phyloP scores from a whole-genome alignment of 2,888 invertebrate genomes.

The Apotomis turbidana region DNA sequence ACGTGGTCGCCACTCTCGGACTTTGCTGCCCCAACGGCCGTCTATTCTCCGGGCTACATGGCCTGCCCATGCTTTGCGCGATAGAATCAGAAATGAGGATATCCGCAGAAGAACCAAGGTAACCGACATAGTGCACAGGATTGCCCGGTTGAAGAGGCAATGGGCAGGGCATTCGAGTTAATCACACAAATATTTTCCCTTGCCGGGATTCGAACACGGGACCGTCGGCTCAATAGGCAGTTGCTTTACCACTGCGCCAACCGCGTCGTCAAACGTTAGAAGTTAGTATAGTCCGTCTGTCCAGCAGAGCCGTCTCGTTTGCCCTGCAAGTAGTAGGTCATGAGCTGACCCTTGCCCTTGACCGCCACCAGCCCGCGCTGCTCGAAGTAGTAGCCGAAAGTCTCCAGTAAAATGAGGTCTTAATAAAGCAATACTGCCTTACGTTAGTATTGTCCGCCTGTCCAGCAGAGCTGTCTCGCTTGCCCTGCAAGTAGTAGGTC shows the following conservation, averaged over 20 bases:
- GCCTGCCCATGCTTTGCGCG: no score
- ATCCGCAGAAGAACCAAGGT: no score
- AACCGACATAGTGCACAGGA: no score
- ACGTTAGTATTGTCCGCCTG: constrained; percentile 46
- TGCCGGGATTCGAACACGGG: no score
- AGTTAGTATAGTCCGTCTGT: constrained; percentile 46
- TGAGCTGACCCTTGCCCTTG: constrained; percentile 98
- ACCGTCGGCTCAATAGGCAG: no score
- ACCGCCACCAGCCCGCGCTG: constrained; percentile 97
- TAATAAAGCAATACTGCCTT: constrained; percentile 20
- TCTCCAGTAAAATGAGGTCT: constrained; percentile 84
- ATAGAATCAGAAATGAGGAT: no score
- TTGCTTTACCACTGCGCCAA: neutral
- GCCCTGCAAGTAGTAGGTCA: constrained; percentile 95
- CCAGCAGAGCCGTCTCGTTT: constrained; percentile 64
- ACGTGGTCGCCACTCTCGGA: no score
- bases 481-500: constrained; percentile 94
- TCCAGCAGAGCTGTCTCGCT: constrained; percentile 60
- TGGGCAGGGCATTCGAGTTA: no score
- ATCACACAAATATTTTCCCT: no score
- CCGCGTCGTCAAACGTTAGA: constrained; percentile 19
- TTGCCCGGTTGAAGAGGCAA: no score
- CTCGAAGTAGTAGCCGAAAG: constrained; percentile 96
- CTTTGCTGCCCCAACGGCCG: no score
- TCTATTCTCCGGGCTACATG: no score